These are phyloP conservation scores for Montipora efflorescens DNA, from an alignment of 64 coral and sea anemone genomes.

Conservation along the genomic window DNA sequence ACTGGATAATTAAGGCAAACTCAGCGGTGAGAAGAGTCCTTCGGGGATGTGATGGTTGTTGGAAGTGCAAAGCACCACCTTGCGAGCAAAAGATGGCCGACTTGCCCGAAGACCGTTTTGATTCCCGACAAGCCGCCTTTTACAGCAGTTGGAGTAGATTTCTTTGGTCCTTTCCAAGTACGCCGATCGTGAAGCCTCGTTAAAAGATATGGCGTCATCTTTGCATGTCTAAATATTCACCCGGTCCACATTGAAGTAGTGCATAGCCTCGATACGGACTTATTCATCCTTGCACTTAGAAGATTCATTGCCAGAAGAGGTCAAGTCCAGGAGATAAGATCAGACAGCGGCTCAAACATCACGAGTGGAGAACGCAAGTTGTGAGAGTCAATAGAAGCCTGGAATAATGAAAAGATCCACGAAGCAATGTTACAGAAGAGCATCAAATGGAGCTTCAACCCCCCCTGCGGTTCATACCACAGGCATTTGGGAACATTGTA, in stretches of 20 bases:
- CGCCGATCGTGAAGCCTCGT: not conserved
- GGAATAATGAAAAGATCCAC: not conserved
- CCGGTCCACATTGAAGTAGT: not conserved
- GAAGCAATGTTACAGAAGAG: not conserved
- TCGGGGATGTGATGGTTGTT: not conserved
- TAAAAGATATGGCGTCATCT: conserved; percentile 12
- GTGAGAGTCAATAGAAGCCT: not conserved
- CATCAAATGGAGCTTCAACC: conserved; percentile 9
- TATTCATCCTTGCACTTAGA: not conserved
- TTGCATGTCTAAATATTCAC: not conserved
- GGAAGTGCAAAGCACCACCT: not conserved
- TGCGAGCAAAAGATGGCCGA: conserved; percentile 36
- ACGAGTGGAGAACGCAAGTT: not conserved
- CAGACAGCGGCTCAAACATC: conserved; percentile 23
- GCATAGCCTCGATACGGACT: conserved; percentile 15
- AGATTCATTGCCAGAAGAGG: conserved; percentile 24
- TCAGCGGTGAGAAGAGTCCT: not conserved
- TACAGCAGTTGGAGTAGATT: conserved; percentile 26
- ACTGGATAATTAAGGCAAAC: conserved; percentile 10
- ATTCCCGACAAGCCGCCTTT: not conserved
- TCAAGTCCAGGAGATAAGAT: not conserved
- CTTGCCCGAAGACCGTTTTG: not conserved
- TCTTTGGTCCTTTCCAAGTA: not conserved
- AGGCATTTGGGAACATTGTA: too few species aligned
- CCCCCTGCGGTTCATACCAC: not conserved